These are phyloP conservation scores for Cremastinae sp. DNA, from an alignment of 2,888 invertebrate genomes.

Conservation along the genomic window DNA sequence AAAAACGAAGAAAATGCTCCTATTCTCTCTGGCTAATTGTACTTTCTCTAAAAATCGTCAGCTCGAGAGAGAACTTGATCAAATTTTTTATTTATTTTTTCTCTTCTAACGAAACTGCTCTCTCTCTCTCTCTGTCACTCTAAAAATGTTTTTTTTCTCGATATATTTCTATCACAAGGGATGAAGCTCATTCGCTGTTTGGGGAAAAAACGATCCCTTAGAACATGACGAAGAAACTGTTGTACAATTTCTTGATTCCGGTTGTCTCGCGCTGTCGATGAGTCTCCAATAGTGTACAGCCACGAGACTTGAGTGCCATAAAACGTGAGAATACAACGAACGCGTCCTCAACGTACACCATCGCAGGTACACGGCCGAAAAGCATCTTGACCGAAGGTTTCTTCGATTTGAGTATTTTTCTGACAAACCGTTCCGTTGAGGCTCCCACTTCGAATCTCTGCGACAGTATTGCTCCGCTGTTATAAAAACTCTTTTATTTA, in stretches of 20 bases:
- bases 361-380: slow-evolving; percentile 75
- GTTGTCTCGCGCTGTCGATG: slow-evolving; percentile 92
- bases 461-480: neutral
- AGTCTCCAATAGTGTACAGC: slow-evolving; percentile 87
- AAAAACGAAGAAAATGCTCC: slow-evolving; percentile 16
- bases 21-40: neutral
- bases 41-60: too few species aligned
- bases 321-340: slow-evolving; percentile 79
- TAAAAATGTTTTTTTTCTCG: neutral
- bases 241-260: slow-evolving; percentile 92
- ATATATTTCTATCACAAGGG: slow-evolving; percentile 26
- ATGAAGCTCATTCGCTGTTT: slow-evolving; percentile 16
- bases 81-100: too few species aligned
- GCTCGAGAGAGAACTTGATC: too few species aligned
- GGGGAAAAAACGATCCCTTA: slow-evolving; percentile 82
- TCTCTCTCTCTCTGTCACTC: too few species aligned
- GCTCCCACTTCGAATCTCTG: neutral
- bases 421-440: too few species aligned
- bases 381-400: slow-evolving; percentile 61
- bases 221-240: slow-evolving; percentile 93
- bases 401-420: too few species aligned
- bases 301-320: slow-evolving; percentile 78
- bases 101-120: too few species aligned
- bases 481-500: neutral
- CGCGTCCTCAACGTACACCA: slow-evolving; percentile 78